These are phyloP conservation scores for Calephelis perditalis DNA, from an alignment of 2,888 invertebrate genomes.

Conservation along the genomic window DNA sequence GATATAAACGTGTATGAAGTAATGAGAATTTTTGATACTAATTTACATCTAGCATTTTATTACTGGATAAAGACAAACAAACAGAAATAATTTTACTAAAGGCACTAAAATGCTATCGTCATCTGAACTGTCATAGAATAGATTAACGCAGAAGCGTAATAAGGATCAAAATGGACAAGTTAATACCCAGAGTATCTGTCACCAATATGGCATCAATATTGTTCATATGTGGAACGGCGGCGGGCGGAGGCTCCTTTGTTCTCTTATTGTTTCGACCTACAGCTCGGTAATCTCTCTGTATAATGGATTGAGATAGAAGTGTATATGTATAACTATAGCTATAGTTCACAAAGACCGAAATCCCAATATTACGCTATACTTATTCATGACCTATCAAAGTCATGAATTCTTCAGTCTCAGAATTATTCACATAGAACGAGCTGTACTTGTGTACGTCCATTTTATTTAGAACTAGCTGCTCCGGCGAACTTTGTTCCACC, in stretches of 20 bases:
- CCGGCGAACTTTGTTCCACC: too few species aligned
- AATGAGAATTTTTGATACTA: too few species aligned
- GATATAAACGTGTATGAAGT: too few species aligned
- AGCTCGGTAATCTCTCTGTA: constrained; percentile 7
- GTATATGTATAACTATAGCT: not conserved
- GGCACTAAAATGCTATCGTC: too few species aligned
- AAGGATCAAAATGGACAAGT: constrained; percentile 12
- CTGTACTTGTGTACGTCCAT: too few species aligned
- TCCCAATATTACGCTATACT: too few species aligned
- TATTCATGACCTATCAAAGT: too few species aligned
- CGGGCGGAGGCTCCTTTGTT: not conserved
- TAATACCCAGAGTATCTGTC: constrained; percentile 13
- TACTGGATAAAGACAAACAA: not conserved
- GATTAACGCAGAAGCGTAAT: constrained; percentile 9
- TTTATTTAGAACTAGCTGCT: too few species aligned
- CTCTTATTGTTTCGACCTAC: constrained; percentile 6
- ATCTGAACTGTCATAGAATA: not conserved
- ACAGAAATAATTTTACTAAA: not conserved
- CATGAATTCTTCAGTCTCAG: too few species aligned
- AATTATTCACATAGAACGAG: too few species aligned
- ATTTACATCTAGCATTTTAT: too few species aligned
- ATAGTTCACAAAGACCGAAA: too few species aligned
- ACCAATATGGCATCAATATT: constrained; percentile 13
- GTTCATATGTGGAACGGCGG: constrained; percentile 2
- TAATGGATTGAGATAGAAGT: constrained; percentile 6